Base-by-base conservation (phyloP, 2,888 invertebrate species). In the Urechis unicinctus region DNA sequence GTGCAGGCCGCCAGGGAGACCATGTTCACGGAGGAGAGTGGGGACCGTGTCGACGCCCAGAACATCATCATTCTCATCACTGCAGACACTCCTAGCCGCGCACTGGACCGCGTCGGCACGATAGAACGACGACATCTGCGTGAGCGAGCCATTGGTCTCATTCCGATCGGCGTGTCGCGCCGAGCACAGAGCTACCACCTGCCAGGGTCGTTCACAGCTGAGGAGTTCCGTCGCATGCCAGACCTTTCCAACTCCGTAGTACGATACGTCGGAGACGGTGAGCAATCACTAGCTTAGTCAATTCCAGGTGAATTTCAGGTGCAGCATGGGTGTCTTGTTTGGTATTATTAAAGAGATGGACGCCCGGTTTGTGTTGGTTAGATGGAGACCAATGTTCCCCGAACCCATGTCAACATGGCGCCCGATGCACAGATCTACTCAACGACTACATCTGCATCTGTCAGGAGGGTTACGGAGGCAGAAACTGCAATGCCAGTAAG, bases 61-160 rank as follows among this genome's bases (percentile, higher is more conserved):
- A 61, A 62, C 56, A 52, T 58, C 43, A 52, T 49, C 29, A 56
- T 62, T n/a, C 53, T 62, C 29, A 49, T 62, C 13, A 62, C 62
- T 0, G 50, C n/a, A n/a, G n/a, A n/a, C n/a, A n/a, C 53, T 3
- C 50, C 50, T 1, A 13, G 9, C 9, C 41, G 9, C 41, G 9
- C 9, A 17, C 45, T 57, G 25, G 42, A 50, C 41, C 50, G 45
- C 50, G 49, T 53, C 4, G 57, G 53, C 36, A n/a, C n/a, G n/a
- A n/a, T n/a, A n/a, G n/a, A n/a, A n/a, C n/a, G n/a, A n/a, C n/a
- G n/a, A n/a, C n/a, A n/a, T n/a, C n/a, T n/a, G n/a, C n/a, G n/a
- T n/a, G n/a, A n/a, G n/a, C n/a, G n/a, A n/a, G n/a, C n/a, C n/a
- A n/a, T n/a, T n/a, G n/a, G n/a, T n/a, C n/a, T n/a, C n/a, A n/a